These are phyloP conservation scores for Sebastes schlegelii DNA, from an alignment of 2,113 vertebrate genomes.

Conservation along the genomic window DNA sequence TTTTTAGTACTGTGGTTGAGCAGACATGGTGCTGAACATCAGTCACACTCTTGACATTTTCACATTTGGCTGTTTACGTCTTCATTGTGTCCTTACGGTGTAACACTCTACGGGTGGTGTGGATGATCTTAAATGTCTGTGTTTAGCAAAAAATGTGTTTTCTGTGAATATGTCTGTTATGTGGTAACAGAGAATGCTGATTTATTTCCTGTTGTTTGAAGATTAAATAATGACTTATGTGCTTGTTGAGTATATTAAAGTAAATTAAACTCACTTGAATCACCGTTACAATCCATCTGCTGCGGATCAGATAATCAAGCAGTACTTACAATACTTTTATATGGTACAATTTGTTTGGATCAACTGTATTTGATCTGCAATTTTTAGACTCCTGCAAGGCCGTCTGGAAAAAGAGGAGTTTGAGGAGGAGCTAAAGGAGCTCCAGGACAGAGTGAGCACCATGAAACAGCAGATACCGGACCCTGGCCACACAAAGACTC, in stretches of 20 bases:
- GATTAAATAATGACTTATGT: constrained; percentile 17
- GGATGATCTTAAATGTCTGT: constrained; percentile 43
- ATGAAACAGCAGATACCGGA: constrained; percentile 85
- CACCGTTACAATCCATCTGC: neutral
- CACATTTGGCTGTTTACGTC: neutral
- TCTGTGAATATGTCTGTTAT: constrained; percentile 13
- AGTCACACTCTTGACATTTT: neutral
- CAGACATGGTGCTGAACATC: neutral
- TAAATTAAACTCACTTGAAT: constrained; percentile 26
- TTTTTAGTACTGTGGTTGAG: neutral
- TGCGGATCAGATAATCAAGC: constrained; percentile 36
- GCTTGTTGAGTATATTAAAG: constrained; percentile 17
- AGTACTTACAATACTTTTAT: neutral
- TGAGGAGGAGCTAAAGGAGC: constrained; percentile 92
- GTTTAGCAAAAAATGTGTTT: constrained; percentile 26
- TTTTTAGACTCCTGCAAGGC: constrained; percentile 88
- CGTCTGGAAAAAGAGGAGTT: constrained; percentile 95
- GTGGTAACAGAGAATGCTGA: constrained; percentile 22
- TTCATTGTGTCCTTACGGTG: neutral
- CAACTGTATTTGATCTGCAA: neutral
- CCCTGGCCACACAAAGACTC: constrained; percentile 72
- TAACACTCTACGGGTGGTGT: constrained; percentile 30
- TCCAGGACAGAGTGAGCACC: constrained; percentile 80
- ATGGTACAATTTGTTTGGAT: neutral
- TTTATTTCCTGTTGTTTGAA: constrained; percentile 44